Base-by-base conservation (phyloP, 2,113 vertebrate species). In the Rhodinocichla rosea region DNA sequence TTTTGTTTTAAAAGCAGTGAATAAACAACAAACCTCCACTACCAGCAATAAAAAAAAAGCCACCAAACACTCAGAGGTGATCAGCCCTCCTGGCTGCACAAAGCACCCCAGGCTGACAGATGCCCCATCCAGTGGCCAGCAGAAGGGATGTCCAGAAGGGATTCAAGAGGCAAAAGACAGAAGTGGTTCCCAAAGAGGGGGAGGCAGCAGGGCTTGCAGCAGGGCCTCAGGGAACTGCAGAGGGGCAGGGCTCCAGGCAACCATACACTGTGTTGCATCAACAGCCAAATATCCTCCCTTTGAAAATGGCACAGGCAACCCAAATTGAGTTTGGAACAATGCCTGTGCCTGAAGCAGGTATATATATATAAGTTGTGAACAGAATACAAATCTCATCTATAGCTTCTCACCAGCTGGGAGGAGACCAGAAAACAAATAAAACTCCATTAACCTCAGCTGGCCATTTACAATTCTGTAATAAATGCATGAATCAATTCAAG, bases 361-460 rank as follows among this genome's bases (percentile, higher is more conserved):
- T 50, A 81, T 23, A 81, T 23, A 8, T 15, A 1, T 4, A 73
- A 33, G 44, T 5, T 82, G 44, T 73, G 62, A 87, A 71, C 16
- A 55, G 80, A 88, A 81, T 45, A 63, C 15, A 39, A 63, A 56
- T 64, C 37, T 78, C 39, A 17, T 39, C 59, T 76, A 37, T 68
- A 85, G 57, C 37, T 96, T 76, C 59, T 70, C 60, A 82, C 50
- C 49, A 64, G 40, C 13, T 50, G 19, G 53, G 45, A 92, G 55
- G 86, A 75, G 44, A 45, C 45, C 19, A 63, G 23, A 32, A 73
- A 89, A 92, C 62, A 91, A 78, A 75, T 4, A 87, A 70, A 94
- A 63, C 9, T 73, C 26, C 56, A 82, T 75, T 89, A 92, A 82
- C 35, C 77, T 57, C 52, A 63, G 24, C 23, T 32, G 37, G 50